phyloP scores from a whole-genome alignment of 2,797 vertebrate species.

The Helicolenus hilgendorfi region DNA sequence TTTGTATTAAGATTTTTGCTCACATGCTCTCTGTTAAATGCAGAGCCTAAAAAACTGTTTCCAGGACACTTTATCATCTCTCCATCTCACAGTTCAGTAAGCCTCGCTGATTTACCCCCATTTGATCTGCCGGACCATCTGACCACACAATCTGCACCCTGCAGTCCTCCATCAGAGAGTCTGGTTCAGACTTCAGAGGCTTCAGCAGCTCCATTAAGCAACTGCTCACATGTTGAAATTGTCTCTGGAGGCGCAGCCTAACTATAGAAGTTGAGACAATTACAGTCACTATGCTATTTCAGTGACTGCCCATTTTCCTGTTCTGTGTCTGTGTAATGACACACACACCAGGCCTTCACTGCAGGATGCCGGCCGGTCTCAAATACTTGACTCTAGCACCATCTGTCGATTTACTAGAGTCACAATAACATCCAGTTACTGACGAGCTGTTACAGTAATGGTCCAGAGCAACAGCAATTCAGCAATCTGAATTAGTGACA shows the following conservation, averaged over 20 bases:
- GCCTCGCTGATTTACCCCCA: neutral
- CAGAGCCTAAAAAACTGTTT: no score
- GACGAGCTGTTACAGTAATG: neutral
- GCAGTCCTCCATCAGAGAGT: neutral
- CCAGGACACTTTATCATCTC: no score
- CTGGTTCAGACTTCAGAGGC: neutral
- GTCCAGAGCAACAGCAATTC: no score
- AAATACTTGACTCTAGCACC: slow-evolving; percentile 23
- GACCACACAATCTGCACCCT: slow-evolving; percentile 13
- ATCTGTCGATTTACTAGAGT: neutral
- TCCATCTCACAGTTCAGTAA: neutral
- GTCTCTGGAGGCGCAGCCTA: neutral
- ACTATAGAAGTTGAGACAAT: neutral
- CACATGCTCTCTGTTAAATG: no score
- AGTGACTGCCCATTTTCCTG: slow-evolving; percentile 2
- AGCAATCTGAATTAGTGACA: neutral
- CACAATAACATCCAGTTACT: neutral
- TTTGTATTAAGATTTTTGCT: no score
- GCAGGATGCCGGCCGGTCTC: neutral
- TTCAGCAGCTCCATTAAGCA: slow-evolving; percentile 28
- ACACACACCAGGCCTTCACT: neutral
- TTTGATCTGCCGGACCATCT: neutral
- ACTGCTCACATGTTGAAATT: slow-evolving; percentile 8
- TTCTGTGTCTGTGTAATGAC: slow-evolving; percentile 11
- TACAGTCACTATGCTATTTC: slow-evolving; percentile 14